Percentiles rank a stretch among this genome's conserved stretches.
phyloP scores from a whole-genome alignment of 2,888 invertebrate genomes.

The Ceramica pisi region DNA sequence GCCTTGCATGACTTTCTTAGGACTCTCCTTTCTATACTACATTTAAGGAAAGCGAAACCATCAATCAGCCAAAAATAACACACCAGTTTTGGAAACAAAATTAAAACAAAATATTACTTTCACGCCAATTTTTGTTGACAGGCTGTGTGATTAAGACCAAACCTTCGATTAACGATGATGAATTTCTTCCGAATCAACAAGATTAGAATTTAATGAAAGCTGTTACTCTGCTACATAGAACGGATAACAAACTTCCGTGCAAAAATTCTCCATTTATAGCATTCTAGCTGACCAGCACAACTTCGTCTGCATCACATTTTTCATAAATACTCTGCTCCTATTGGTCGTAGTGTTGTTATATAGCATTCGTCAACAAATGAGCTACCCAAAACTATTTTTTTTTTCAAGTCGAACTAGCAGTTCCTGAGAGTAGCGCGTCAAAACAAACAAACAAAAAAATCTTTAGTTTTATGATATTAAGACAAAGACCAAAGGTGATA shows the following conservation, averaged over 20 bases:
- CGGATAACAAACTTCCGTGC: constrained; percentile 15
- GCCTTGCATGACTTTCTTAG: constrained; percentile 24
- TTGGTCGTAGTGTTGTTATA: too few relatives aligned
- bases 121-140: constrained; percentile 51
- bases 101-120: constrained; percentile 54
- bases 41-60: constrained; percentile 44
- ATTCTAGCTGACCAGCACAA: too few relatives aligned
- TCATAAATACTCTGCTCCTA: too few relatives aligned
- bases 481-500: constrained; percentile 4
- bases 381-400: too few relatives aligned
- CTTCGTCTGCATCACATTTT: too few relatives aligned
- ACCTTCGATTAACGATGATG: constrained; percentile 63
- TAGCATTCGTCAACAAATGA: too few relatives aligned
- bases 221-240: constrained; percentile 20
- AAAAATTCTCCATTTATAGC: background rate
- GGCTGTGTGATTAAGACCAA: constrained; percentile 45
- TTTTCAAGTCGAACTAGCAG: too few relatives aligned
- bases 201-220: constrained; percentile 59
- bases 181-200: constrained; percentile 64
- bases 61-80: constrained; percentile 38
- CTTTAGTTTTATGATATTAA: too few relatives aligned
- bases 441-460: too few relatives aligned
- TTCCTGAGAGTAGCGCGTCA: too few relatives aligned
- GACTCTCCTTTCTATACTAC: constrained; percentile 38
- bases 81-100: constrained; percentile 45